These are phyloP conservation scores for Penaeus monodon DNA, from an alignment of 2,888 invertebrate genomes.

Conservation along the genomic window DNA sequence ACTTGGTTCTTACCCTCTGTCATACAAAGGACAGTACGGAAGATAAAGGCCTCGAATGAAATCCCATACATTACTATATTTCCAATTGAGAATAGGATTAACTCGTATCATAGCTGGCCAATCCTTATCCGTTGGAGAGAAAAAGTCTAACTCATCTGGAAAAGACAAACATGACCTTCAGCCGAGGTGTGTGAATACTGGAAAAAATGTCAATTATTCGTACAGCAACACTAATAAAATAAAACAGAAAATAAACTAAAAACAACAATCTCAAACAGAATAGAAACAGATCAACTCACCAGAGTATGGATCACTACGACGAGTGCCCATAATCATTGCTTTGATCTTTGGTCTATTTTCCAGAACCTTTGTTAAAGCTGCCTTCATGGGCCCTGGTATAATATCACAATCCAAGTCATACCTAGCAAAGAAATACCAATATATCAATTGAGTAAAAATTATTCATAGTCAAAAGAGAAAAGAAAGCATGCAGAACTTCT, in stretches of 20 bases:
- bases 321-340: slow-evolving; percentile 92
- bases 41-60: slow-evolving; percentile 83
- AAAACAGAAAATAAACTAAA: too few relatives aligned
- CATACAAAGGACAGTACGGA: slow-evolving; percentile 92
- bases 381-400: slow-evolving; percentile 80
- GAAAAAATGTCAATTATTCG: too few relatives aligned
- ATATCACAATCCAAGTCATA: slow-evolving; percentile 82
- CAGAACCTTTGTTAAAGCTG: slow-evolving; percentile 78
- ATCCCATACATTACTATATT: slow-evolving; percentile 90
- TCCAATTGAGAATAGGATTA: slow-evolving; percentile 92
- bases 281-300: slow-evolving; percentile 65
- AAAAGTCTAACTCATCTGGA: slow-evolving; percentile 72
- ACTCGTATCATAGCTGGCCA: slow-evolving; percentile 94
- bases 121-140: slow-evolving; percentile 79
- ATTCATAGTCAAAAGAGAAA: neutral
- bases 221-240: too few relatives aligned
- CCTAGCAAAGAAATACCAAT: slow-evolving; percentile 67
- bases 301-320: slow-evolving; percentile 88
- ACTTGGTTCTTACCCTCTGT: slow-evolving; percentile 78
- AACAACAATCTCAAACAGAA: too few relatives aligned
- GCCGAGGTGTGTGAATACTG: too few relatives aligned
- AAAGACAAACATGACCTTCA: slow-evolving; percentile 45
- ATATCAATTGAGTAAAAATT: neutral
- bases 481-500: neutral
- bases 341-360: slow-evolving; percentile 76